phyloP scores from a whole-genome alignment of 2,113 vertebrate species.

The Ramphastos sulfuratus region DNA sequence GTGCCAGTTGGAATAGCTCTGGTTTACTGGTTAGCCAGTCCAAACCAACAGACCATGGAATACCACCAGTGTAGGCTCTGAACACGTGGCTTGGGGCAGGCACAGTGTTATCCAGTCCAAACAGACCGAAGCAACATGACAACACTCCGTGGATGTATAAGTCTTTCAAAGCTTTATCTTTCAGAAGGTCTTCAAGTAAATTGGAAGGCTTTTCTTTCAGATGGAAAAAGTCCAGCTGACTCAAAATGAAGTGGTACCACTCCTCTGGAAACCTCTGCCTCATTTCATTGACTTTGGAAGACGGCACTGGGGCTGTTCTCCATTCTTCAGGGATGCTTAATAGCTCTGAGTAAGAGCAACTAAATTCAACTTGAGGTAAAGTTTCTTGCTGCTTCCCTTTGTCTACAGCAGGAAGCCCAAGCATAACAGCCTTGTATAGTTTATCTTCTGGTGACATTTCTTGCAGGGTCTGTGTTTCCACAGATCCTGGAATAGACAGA shows the following conservation, averaged over 20 bases:
- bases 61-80: conserved; percentile 87
- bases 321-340: conserved; percentile 87
- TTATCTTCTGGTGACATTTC: conserved; percentile 78
- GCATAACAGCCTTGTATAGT: conserved; percentile 72
- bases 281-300: conserved; percentile 82
- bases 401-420: conserved; percentile 78
- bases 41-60: conserved; percentile 89
- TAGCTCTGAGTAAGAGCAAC: conserved; percentile 83
- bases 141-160: conserved; percentile 85
- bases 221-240: conserved; percentile 81
- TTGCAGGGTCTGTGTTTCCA: conserved; percentile 82
- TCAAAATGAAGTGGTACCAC: conserved; percentile 91
- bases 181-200: conserved; percentile 83
- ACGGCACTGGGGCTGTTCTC: conserved; percentile 80
- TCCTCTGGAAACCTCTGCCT: conserved; percentile 88
- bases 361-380: conserved; percentile 79
- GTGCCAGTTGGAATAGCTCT: conserved; percentile 89
- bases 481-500: conserved; percentile 90
- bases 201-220: conserved; percentile 79
- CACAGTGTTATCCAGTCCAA: conserved; percentile 84
- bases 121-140: conserved; percentile 85
- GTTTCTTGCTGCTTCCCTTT: conserved; percentile 69
- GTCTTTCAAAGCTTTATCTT: conserved; percentile 85
- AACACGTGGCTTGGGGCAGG: conserved; percentile 88
- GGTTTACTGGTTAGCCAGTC: conserved; percentile 91